Evolutionary conservation across 2,888 invertebrate species (phyloP).

Genomic region (Urechis unicinctus): DNA sequence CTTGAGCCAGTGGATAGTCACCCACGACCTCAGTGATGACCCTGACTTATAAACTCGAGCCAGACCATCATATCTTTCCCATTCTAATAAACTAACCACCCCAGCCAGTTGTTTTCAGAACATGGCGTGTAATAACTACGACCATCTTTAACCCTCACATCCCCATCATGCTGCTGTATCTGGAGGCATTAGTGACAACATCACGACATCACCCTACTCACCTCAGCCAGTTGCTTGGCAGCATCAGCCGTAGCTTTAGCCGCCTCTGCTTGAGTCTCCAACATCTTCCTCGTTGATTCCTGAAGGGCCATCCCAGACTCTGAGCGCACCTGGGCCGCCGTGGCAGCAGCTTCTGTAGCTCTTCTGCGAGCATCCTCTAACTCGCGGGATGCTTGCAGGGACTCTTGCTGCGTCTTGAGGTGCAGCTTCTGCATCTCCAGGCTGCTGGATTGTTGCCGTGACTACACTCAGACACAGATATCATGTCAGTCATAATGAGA

Average conservation of each 20-base stretch:
- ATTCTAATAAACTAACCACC: no score
- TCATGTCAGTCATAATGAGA: no score
- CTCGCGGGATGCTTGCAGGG: conserved; percentile 30
- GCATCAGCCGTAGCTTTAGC: conserved; percentile 35
- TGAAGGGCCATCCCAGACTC: conserved; percentile 4
- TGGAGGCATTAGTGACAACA: no score
- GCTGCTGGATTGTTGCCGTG: conserved; percentile 36
- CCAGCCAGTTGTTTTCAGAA: no score
- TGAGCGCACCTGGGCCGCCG: conserved; percentile 6
- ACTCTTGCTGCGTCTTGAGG: conserved; percentile 32
- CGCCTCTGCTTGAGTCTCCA: conserved; percentile 30
- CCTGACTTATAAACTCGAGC: no score
- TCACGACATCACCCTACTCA: no score
- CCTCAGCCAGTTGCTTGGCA: conserved; percentile 28
- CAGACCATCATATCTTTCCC: no score
- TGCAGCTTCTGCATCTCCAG: conserved; percentile 34
- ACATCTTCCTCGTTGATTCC: conserved; percentile 21
- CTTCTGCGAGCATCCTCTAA: conserved; percentile 23
- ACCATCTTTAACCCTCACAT: no score
- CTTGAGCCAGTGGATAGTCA: no score
- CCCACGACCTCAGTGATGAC: no score
- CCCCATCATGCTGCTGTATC: no score
- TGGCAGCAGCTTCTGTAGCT: conserved; percentile 24
- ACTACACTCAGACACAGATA: conserved; percentile 21
- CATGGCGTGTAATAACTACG: no score